Percentiles rank a stretch among this genome's conserved stretches.
Evolutionary conservation across 2,888 invertebrate genomes (phyloP).

Genomic region (Lasioglossum leucozonium): DNA sequence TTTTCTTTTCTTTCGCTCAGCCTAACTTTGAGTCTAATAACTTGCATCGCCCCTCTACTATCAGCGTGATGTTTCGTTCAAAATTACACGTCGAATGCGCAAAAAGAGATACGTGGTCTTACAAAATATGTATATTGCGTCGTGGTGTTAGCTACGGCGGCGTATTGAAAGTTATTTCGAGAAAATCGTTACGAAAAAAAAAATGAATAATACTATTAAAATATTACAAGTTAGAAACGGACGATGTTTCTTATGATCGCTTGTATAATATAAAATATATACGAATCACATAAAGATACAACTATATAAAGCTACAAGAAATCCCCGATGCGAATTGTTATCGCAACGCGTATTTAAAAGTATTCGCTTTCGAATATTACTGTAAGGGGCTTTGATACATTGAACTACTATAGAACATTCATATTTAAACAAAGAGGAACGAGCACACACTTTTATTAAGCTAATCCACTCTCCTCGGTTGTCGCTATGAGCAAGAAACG

Average conservation of each 20-base stretch:
- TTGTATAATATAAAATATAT: slow-evolving; percentile 41
- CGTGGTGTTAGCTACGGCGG: not conserved
- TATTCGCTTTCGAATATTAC: slow-evolving; percentile 34
- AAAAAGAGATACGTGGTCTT: slow-evolving; percentile 8
- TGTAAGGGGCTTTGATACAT: slow-evolving; percentile 32
- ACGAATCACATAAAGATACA: slow-evolving; percentile 9
- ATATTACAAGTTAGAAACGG: slow-evolving; percentile 20
- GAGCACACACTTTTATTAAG: slow-evolving; percentile 20
- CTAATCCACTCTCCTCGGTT: slow-evolving; percentile 23
- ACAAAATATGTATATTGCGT: slow-evolving; percentile 12
- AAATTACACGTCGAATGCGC: slow-evolving; percentile 9
- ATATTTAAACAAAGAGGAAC: slow-evolving; percentile 10
- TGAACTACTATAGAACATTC: slow-evolving; percentile 17
- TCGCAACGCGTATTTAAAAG: slow-evolving; percentile 11
- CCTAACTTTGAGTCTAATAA: not conserved
- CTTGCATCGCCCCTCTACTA: not conserved
- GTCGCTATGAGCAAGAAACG: not conserved
- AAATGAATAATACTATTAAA: slow-evolving; percentile 5
- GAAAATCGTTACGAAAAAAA: not conserved
- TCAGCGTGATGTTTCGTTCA: not conserved
- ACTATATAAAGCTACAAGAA: slow-evolving; percentile 6
- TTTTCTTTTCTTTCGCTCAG: not conserved
- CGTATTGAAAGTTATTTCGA: slow-evolving; percentile 18
- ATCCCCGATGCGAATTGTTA: slow-evolving; percentile 4
- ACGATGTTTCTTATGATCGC: slow-evolving; percentile 37